Evolutionary conservation across 2,888 invertebrate species (phyloP).

Genomic region (Homarus gammarus): DNA sequence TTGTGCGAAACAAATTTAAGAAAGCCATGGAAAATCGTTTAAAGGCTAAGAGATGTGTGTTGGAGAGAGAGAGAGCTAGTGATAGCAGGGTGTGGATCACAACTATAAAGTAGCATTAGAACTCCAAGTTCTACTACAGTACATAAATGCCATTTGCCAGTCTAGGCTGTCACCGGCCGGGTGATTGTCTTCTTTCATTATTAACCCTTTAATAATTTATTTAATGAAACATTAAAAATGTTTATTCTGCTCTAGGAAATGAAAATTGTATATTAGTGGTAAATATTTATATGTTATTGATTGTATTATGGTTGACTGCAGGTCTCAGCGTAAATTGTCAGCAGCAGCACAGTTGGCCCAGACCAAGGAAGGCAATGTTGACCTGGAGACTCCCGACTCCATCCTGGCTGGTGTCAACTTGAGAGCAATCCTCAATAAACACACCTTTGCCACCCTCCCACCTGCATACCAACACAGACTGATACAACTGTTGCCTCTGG

Average conservation of each 20-base stretch:
- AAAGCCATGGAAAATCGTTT: no score
- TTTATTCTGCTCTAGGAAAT: no score
- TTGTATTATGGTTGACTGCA: not conserved
- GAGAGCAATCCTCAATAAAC: constrained; percentile 90
- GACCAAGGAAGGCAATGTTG: constrained; percentile 95
- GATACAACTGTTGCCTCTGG: constrained; percentile 93
- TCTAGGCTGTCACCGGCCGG: no score
- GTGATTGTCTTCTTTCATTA: no score
- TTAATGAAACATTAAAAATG: not conserved
- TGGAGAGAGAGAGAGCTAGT: no score
- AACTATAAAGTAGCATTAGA: no score
- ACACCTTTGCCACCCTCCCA: constrained; percentile 93
- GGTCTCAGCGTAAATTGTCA: constrained; percentile 84
- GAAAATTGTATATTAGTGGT: not conserved
- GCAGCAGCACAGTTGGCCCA: constrained; percentile 95
- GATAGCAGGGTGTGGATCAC: no score
- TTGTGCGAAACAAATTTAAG: no score
- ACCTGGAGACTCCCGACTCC: constrained; percentile 96
- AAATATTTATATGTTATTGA: not conserved
- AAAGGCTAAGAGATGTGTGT: no score
- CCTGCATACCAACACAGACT: constrained; percentile 94
- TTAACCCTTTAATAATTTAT: no score
- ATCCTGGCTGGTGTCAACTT: constrained; percentile 95
- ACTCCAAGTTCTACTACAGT: no score
- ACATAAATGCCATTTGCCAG: no score